phyloP scores from a whole-genome alignment of 2,797 vertebrate genomes.

The Etheostoma perlongum region DNA sequence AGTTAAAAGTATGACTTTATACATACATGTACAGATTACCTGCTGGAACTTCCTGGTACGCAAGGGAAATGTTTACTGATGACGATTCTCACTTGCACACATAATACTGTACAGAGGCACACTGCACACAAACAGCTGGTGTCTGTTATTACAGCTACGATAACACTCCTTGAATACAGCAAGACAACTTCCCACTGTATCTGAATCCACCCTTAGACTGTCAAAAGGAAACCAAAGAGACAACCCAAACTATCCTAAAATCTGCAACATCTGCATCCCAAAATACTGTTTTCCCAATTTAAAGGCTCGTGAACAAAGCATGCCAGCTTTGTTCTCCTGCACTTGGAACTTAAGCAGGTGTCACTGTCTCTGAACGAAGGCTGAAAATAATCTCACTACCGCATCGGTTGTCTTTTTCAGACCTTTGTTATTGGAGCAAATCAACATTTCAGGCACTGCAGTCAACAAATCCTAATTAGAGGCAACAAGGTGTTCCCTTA shows the following conservation, averaged over 20 bases:
- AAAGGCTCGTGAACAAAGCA: background rate
- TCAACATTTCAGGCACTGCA: too few species aligned
- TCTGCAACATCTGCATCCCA: too few species aligned
- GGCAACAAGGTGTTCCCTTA: slow-evolving; percentile 42
- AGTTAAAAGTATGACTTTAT: background rate
- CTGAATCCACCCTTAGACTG: background rate
- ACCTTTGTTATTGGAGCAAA: slow-evolving; percentile 34
- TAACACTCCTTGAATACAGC: background rate
- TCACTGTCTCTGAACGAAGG: slow-evolving; percentile 7
- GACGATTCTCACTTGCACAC: background rate
- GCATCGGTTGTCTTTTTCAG: slow-evolving; percentile 5
- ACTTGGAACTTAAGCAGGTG: background rate
- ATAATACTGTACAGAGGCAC: background rate
- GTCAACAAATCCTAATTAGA: slow-evolving; percentile 63
- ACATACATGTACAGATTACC: background rate
- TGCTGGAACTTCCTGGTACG: background rate
- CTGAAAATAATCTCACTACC: slow-evolving; percentile 24
- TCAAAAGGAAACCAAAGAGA: background rate
- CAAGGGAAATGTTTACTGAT: background rate
- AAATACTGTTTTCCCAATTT: background rate
- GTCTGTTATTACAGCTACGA: background rate
- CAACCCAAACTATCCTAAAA: background rate
- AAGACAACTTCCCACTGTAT: background rate
- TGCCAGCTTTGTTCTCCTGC: background rate
- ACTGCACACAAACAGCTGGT: slow-evolving; percentile 1